A percentile compares a stretch with the other conserved stretches of the same genome.
phyloP scores from a whole-genome alignment of 2,113 vertebrate species.

The Neodon shergylaensis region DNA sequence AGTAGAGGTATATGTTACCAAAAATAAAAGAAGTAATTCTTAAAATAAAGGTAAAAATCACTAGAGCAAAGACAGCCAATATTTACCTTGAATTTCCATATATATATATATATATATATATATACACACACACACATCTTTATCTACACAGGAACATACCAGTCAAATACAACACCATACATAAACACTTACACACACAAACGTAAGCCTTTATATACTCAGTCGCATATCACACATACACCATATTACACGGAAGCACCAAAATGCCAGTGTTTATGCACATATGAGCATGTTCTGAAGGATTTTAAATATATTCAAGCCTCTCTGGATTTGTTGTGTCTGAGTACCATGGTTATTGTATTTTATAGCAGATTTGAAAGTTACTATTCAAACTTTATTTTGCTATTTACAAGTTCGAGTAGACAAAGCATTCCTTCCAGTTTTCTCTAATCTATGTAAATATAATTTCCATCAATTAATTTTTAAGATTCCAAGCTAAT shows the following conservation, averaged over 20 bases:
- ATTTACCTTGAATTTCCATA: background rate
- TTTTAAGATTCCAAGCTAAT: constrained; percentile 9
- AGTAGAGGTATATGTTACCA: background rate
- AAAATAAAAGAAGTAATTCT: background rate
- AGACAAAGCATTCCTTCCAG: background rate
- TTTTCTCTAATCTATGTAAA: background rate
- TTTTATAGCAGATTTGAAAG: background rate
- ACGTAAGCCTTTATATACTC: background rate
- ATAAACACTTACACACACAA: background rate
- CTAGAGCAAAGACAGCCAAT: background rate
- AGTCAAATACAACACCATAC: no score
- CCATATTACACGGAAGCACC: background rate
- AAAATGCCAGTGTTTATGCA: background rate
- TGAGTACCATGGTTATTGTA: background rate
- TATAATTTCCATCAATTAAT: background rate
- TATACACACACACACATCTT: background rate
- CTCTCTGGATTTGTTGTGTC: background rate
- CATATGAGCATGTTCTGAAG: background rate
- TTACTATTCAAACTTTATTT: background rate
- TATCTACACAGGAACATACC: background rate
- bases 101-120: no score
- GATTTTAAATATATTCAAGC: background rate
- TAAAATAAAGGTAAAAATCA: background rate
- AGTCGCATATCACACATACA: background rate
- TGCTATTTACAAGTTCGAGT: background rate